Percentiles rank a stretch among this genome's conserved stretches.
phyloP scores from a whole-genome alignment of 2,113 vertebrate genomes.

The Tursiops truncatus region DNA sequence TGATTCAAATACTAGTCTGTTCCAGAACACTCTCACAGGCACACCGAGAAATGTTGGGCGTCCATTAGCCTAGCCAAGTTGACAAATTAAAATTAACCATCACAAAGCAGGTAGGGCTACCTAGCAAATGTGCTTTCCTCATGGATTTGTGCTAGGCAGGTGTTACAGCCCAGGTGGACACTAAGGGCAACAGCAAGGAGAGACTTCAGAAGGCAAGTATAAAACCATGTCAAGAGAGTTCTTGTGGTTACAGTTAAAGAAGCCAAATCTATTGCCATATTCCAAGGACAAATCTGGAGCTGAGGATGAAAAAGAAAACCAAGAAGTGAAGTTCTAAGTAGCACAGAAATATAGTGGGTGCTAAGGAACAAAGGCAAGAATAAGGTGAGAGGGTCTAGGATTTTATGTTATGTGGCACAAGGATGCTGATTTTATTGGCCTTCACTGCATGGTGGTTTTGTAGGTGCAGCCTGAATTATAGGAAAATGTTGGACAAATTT shows the following conservation, averaged over 20 bases:
- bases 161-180: background rate
- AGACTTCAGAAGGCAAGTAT: background rate
- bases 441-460: background rate
- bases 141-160: background rate
- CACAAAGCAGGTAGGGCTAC: no score
- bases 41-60: background rate
- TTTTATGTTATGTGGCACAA: background rate
- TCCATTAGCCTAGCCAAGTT: background rate
- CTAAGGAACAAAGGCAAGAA: background rate
- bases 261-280: background rate
- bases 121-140: background rate
- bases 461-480: background rate
- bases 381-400: background rate
- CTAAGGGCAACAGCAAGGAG: background rate
- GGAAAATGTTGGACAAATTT: background rate
- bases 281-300: background rate
- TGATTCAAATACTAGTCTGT: background rate
- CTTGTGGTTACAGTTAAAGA: background rate
- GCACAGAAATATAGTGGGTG: background rate
- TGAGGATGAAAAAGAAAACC: background rate
- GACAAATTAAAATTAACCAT: background rate
- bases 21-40: background rate
- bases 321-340: background rate
- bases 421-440: background rate
- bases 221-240: background rate